Evolutionary conservation across 2,113 vertebrate genomes (phyloP), one percentile per base, ranked within the genome.

Genomic region (Sturnira hondurensis): DNA sequence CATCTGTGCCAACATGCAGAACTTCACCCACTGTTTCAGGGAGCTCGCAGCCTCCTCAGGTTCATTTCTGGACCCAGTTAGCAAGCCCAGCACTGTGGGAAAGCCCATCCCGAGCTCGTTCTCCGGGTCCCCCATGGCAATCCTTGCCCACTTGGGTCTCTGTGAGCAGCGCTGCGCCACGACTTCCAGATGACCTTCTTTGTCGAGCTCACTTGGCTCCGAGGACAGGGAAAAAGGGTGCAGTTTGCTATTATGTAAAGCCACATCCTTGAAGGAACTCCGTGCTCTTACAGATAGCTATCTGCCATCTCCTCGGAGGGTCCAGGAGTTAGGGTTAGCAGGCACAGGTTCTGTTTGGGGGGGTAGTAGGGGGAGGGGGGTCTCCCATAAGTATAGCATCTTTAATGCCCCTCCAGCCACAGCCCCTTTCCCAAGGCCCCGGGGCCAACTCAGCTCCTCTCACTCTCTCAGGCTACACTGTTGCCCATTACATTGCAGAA

Each of bases 301-400:
- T 28, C 85, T 70, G 43, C 70, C n/a, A 8, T 45, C 36, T 81
- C 36, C 73, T 52, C 56, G 33, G 41, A 93, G 86, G 45, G 67
- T 12, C 61, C 1, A 0, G 12, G 52, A 58, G 45, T 50, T n/a
- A 54, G 24, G 28, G 5, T 10, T 3, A 67, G 65, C 58, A 47
- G 67, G 73, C 52, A 14, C 9, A 22, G 38, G 58, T 33, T 47
- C n/a, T 3, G 12, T 36, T 54, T 33, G 6, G n/a, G 33, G 50
- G 7, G 41, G 28, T 4, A 36, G 2, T 14, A 31, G 47, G 3
- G 5, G 14, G 19, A 2, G 3, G 20, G 24, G 24, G 31, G 5
- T 61, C 33, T 52, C 36, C 4, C 28, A 26, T 68, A 52, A 36
- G 10, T 6, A 54, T 14, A 86, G 54, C 7, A 33, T 61, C 84